A percentile compares a stretch with the other conserved stretches of the same genome.
phyloP scores from a whole-genome alignment of 1,140 invertebrate genomes.

The Cotesia glomerata region DNA sequence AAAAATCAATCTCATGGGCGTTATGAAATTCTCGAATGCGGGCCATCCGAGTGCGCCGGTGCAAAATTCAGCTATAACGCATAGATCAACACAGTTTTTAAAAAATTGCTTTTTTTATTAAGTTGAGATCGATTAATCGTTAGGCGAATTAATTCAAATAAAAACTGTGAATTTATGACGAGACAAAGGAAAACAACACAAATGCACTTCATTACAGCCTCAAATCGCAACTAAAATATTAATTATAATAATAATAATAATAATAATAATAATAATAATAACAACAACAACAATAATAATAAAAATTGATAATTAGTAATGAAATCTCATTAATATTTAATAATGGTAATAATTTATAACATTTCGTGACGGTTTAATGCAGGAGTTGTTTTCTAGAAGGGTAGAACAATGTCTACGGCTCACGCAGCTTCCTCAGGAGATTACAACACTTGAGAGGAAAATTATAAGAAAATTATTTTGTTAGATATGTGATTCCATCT shows the following conservation, averaged over 20 bases:
- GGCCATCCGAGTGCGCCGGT: conserved; percentile 20
- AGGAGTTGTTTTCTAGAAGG: background rate
- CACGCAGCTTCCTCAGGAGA: background rate
- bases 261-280: too few species aligned
- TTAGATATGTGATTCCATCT: too few species aligned
- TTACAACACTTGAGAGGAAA: too few species aligned
- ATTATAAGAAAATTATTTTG: too few species aligned
- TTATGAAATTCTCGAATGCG: conserved; percentile 28
- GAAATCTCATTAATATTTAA: too few species aligned
- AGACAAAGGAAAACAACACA: background rate
- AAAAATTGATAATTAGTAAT: too few species aligned
- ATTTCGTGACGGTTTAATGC: background rate
- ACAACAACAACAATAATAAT: too few species aligned
- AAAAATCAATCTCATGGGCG: conserved; percentile 32
- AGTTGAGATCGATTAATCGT: conserved; percentile 14
- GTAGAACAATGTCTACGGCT: background rate
- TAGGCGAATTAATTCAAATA: background rate
- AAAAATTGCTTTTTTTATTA: background rate
- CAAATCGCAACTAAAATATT: background rate
- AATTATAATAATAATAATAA: background rate
- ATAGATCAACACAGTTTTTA: background rate
- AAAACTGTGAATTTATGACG: background rate
- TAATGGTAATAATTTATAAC: background rate
- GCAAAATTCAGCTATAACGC: conserved; percentile 3
- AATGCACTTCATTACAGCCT: background rate